These are phyloP conservation scores for Macropus fuliginosus DNA, from an alignment of 2,797 vertebrate species.

Conservation along the genomic window DNA sequence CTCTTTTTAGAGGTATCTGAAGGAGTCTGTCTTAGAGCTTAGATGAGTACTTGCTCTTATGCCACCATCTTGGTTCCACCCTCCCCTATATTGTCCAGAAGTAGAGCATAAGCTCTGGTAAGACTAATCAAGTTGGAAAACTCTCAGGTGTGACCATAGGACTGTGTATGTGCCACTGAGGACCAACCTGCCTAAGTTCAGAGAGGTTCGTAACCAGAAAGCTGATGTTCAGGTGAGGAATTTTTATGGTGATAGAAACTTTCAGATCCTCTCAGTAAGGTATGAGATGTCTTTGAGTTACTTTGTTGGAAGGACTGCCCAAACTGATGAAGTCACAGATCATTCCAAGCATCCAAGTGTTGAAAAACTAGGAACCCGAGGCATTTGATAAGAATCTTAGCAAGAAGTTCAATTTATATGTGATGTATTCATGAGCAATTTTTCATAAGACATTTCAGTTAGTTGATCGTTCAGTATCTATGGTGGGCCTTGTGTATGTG, in stretches of 20 bases:
- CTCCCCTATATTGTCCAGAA: background rate
- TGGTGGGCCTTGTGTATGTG: slow-evolving; percentile 40
- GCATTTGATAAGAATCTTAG: slow-evolving; percentile 63
- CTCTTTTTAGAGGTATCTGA: too few relatives aligned
- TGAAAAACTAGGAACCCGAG: slow-evolving; percentile 56
- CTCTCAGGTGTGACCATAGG: background rate
- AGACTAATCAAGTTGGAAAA: background rate
- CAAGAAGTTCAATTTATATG: slow-evolving; percentile 64
- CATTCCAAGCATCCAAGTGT: slow-evolving; percentile 58
- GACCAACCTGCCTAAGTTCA: background rate
- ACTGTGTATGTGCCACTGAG: background rate
- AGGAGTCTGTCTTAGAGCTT: too few relatives aligned
- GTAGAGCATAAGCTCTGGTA: background rate
- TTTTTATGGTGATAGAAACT: background rate
- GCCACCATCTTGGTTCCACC: too few relatives aligned
- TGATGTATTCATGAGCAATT: slow-evolving; percentile 32
- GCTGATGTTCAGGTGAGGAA: background rate
- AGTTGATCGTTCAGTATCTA: slow-evolving; percentile 56
- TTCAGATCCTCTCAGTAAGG: background rate
- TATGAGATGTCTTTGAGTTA: background rate
- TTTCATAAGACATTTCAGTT: slow-evolving; percentile 64
- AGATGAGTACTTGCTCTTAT: too few relatives aligned
- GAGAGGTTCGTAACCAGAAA: background rate
- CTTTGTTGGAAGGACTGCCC: too few relatives aligned
- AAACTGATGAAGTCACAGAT: background rate